Evolutionary conservation across 2,797 vertebrate genomes (phyloP).

Genomic region (Mastacembelus armatus): DNA sequence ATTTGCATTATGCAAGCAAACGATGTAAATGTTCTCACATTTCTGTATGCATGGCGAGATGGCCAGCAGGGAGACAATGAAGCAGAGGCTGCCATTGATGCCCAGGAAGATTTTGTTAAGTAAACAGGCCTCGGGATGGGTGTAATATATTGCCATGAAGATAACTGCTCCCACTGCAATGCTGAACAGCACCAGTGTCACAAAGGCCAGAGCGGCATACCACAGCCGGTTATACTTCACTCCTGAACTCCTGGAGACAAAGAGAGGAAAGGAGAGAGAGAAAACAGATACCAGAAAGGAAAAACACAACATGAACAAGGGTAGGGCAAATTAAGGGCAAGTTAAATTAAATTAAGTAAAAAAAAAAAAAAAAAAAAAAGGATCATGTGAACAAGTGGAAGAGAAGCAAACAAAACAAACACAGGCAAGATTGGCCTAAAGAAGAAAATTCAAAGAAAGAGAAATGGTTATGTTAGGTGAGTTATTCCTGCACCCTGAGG

Average conservation of each 20-base stretch:
- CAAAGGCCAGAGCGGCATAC: slow-evolving; percentile 92
- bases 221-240: slow-evolving; percentile 90
- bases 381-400: slow-evolving; percentile 23
- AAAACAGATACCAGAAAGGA: slow-evolving; percentile 14
- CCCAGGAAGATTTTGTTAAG: slow-evolving; percentile 95
- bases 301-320: slow-evolving; percentile 43
- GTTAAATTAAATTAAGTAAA: slow-evolving; percentile 19
- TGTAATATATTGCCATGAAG: slow-evolving; percentile 92
- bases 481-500: slow-evolving; percentile 13
- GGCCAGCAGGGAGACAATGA: slow-evolving; percentile 91
- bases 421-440: slow-evolving; percentile 31
- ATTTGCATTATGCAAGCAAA: slow-evolving; percentile 18
- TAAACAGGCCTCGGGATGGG: slow-evolving; percentile 86
- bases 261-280: slow-evolving; percentile 5
- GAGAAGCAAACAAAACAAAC: slow-evolving; percentile 31
- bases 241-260: slow-evolving; percentile 88
- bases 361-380: slow-evolving; percentile 10
- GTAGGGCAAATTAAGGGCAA: slow-evolving; percentile 31
- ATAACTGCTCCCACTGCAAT: slow-evolving; percentile 88
- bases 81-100: slow-evolving; percentile 91
- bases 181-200: slow-evolving; percentile 90
- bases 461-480: slow-evolving; percentile 17
- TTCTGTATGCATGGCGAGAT: slow-evolving; percentile 94
- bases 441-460: slow-evolving; percentile 34
- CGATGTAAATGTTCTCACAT: slow-evolving; percentile 82